Base-by-base conservation (phyloP, 2,113 vertebrate species). In the Phalacrocorax aristotelis region DNA sequence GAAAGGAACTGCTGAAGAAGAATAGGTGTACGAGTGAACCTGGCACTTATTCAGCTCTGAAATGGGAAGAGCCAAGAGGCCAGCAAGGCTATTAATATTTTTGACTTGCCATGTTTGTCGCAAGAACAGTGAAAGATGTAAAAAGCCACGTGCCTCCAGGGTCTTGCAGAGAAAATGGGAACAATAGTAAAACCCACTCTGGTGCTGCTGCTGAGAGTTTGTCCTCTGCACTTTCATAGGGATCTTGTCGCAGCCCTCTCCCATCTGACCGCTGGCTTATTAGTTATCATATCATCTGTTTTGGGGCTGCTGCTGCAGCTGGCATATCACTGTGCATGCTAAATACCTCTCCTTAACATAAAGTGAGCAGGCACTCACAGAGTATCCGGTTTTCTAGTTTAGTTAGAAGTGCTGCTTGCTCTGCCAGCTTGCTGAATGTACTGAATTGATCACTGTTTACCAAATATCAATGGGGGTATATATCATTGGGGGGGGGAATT, bases 151-250 rank as follows among this genome's bases (percentile, higher is more conserved):
- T 64, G 42, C 58, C 75, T 88, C 80, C 87, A 44, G 81, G 76
- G 93, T 96, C 40, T 93, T 49, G 2, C 36, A 68, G 80, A 81
- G 84, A 93, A 98, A 89, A 95, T 38, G 27, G 70, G 71, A 91
- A 95, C 76, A 86, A 83, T 71, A 36, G 30, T 75, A 36, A 85
- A 95, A 95, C 20, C 32, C 60, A 32, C 87, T 90, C 66, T 82
- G n/a, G 10, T 68, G 20, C 54, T 81, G 34, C 72, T 46, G 68
- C 57, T 78, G 32, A 22, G 42, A 64, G 6, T 75, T 65, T 94
- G 60, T 91, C 74, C 94, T 85, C 49, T 89, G 72, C 77, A 34
- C 90, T 89, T 86, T 36, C 74, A 11, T 6, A 4, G 23, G 55
- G 42, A 75, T 94, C 76, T 89, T 66, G 49, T 72, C 85, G 57